Conservation (phyloP, 1,140 invertebrate genomes). For the Rhagoletis zephyria region DNA sequence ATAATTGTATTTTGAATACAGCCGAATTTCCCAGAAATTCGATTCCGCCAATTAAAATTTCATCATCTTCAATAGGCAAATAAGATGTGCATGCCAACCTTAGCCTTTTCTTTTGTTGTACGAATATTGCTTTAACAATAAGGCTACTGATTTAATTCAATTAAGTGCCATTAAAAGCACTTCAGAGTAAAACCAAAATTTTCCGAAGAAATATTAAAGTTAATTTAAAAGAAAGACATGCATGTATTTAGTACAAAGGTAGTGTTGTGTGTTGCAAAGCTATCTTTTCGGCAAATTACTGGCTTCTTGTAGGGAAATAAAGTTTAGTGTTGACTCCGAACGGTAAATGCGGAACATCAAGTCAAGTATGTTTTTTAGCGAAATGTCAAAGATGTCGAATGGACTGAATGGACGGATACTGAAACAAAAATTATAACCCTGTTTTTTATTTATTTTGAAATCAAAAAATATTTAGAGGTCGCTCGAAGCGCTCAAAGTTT, state of each 20-base stretch:
- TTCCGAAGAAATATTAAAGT: neutral
- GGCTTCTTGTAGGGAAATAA: no score
- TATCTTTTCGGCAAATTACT: no score
- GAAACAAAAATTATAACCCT: no score
- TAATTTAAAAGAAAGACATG: neutral
- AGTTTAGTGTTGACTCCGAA: no score
- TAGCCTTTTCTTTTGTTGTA: neutral
- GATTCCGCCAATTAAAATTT: neutral
- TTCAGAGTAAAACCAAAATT: neutral
- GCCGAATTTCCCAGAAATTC: neutral
- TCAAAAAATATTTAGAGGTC: no score
- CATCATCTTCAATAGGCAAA: neutral
- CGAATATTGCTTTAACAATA: neutral
- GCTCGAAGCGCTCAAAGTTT: no score
- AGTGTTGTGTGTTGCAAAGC: no score
- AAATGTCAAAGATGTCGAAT: no score
- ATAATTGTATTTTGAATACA: neutral
- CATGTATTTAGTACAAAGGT: neutral
- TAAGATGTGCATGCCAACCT: neutral
- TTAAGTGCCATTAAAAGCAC: neutral
- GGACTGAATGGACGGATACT: no score
- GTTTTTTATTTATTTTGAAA: no score
- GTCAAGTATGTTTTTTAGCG: no score
- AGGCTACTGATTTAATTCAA: neutral
- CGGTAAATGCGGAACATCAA: no score